Percentiles rank a stretch among this genome's conserved stretches.
Evolutionary conservation across 2,888 invertebrate species (phyloP).

Genomic region (Aphidoletes aphidimyza): DNA sequence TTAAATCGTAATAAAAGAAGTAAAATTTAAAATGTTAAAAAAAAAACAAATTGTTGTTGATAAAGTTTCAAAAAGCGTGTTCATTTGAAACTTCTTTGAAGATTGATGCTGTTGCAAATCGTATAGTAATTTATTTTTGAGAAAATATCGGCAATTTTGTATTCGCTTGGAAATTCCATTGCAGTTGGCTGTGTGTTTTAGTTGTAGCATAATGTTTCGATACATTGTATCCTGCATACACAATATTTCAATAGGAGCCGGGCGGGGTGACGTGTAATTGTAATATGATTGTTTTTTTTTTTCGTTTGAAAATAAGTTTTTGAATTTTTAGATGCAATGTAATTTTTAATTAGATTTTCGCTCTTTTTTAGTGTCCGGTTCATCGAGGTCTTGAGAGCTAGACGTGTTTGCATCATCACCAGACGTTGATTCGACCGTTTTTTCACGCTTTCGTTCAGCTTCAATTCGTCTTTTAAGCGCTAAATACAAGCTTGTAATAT

Average conservation of each 20-base stretch:
- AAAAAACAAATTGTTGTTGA: too few species aligned
- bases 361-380: not conserved
- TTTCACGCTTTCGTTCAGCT: slow-evolving; percentile 39
- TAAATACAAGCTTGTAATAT: slow-evolving; percentile 74
- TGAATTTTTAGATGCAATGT: not conserved
- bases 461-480: slow-evolving; percentile 73
- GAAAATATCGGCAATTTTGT: too few species aligned
- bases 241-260: not conserved
- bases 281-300: not conserved
- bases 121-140: too few species aligned
- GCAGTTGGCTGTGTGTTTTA: too few species aligned
- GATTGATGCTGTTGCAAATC: too few species aligned
- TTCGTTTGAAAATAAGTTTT: not conserved
- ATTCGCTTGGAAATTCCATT: too few species aligned
- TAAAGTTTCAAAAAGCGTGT: too few species aligned
- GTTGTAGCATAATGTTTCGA: not conserved
- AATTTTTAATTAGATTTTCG: not conserved
- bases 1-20: not conserved
- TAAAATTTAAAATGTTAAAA: too few species aligned
- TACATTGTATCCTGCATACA: not conserved
- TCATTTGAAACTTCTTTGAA: too few species aligned
- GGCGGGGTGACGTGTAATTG: not conserved
- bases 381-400: slow-evolving; percentile 60
- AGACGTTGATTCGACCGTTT: slow-evolving; percentile 21
- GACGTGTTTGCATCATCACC: not conserved